Conservation (phyloP, 2,113 vertebrate genomes). For the Barnardius zonarius region DNA sequence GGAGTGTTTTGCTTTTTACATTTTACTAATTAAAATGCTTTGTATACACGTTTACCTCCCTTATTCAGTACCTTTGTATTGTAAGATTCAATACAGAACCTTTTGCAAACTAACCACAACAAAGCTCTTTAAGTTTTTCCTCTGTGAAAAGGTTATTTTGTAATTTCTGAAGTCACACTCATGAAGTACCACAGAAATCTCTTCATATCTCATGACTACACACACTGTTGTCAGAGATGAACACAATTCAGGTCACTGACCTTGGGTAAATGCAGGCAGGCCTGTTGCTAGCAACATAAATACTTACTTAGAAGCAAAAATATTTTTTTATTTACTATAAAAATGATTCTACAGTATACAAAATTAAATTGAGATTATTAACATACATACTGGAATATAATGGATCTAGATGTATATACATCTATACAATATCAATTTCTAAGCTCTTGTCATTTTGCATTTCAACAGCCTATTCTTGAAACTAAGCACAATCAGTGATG, state of each 20-base stretch:
- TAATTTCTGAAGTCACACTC: neutral
- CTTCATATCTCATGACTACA: neutral
- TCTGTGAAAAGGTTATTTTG: neutral
- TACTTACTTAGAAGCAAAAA: neutral
- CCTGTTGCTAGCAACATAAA: conserved; percentile 40
- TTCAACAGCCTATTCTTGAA: neutral
- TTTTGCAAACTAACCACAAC: neutral
- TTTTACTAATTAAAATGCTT: neutral
- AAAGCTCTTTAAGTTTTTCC: neutral
- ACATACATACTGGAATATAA: neutral
- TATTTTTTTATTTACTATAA: neutral
- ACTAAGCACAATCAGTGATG: neutral
- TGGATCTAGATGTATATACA: neutral
- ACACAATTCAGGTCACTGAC: conserved; percentile 54
- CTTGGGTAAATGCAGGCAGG: conserved; percentile 31
- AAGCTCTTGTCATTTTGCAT: neutral
- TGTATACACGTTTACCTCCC: neutral
- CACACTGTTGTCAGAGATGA: conserved; percentile 6
- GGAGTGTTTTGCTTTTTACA: neutral
- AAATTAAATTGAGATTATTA: neutral
- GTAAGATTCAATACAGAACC: neutral
- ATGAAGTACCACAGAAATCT: neutral
- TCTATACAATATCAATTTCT: neutral
- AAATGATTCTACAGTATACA: neutral
- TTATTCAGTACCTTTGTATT: neutral